A percentile compares a stretch with the other conserved stretches of the same genome.
phyloP scores from a whole-genome alignment of 2,888 invertebrate genomes.

The Eupithecia insigniata region DNA sequence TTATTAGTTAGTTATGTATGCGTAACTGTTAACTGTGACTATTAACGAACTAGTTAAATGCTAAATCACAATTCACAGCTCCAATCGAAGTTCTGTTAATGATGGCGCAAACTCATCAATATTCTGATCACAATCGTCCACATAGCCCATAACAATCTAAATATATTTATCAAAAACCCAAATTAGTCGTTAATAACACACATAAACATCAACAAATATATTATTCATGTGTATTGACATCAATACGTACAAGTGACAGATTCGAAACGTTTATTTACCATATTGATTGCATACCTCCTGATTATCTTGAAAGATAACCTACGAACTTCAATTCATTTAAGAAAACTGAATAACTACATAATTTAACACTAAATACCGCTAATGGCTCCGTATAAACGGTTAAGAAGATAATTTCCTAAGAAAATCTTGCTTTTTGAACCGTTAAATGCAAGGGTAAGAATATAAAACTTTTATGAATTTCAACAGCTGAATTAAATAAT shows the following conservation, averaged over 20 bases:
- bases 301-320: slow-evolving; percentile 27
- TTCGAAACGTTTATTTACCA: slow-evolving; percentile 28
- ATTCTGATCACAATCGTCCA: slow-evolving; percentile 45
- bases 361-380: slow-evolving; percentile 23
- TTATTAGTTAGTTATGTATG: slow-evolving; percentile 8
- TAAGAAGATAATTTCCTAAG: slow-evolving; percentile 9
- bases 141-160: slow-evolving; percentile 43
- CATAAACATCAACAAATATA: slow-evolving; percentile 15
- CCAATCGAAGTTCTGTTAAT: slow-evolving; percentile 47
- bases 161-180: slow-evolving; percentile 27
- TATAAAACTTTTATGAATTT: slow-evolving; percentile 10
- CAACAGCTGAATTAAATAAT: neutral
- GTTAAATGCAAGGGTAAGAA: slow-evolving; percentile 13
- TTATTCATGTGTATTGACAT: slow-evolving; percentile 12
- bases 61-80: slow-evolving; percentile 47
- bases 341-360: slow-evolving; percentile 33
- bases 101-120: slow-evolving; percentile 49
- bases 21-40: slow-evolving; percentile 19
- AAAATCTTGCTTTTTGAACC: slow-evolving; percentile 1
- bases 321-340: slow-evolving; percentile 29
- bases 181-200: slow-evolving; percentile 23
- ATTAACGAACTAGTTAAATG: slow-evolving; percentile 40
- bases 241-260: slow-evolving; percentile 24
- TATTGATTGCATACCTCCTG: slow-evolving; percentile 30
- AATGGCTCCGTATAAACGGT: slow-evolving; percentile 18